Percentiles rank a stretch among this genome's conserved stretches.
Evolutionary conservation across 2,888 invertebrate species (phyloP).

Genomic region (Tiliacea aurago): DNA sequence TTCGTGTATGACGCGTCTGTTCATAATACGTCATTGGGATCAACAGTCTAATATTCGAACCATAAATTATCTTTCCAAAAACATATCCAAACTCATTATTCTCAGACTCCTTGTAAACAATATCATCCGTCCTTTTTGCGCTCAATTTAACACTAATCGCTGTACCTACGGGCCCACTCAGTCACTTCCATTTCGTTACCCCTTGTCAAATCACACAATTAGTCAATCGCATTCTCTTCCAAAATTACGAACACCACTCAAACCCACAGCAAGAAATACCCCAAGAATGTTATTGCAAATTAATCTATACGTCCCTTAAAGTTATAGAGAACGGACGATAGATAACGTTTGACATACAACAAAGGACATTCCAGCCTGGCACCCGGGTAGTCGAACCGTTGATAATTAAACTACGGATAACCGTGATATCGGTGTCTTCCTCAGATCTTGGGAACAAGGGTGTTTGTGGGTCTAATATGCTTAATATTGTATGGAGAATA

Average conservation of each 20-base stretch:
- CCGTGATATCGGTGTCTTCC: conserved; percentile 60
- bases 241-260: conserved; percentile 52
- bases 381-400: conserved; percentile 48
- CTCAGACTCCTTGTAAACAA: conserved; percentile 44
- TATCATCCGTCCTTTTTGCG: conserved; percentile 49
- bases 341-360: conserved; percentile 61
- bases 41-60: background rate
- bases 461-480: conserved; percentile 22
- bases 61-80: conserved; percentile 13
- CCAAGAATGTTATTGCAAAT: conserved; percentile 68
- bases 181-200: conserved; percentile 53
- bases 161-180: conserved; percentile 16
- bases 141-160: conserved; percentile 46
- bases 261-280: conserved; percentile 54
- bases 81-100: conserved; percentile 42
- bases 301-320: conserved; percentile 59
- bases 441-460: conserved; percentile 42
- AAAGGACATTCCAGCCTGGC: conserved; percentile 59
- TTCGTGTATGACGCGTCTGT: too few relatives aligned
- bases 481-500: conserved; percentile 30
- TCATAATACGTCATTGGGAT: too few relatives aligned
- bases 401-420: conserved; percentile 67
- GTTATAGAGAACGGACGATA: conserved; percentile 38
- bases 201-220: conserved; percentile 56
- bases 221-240: conserved; percentile 47